Base-by-base conservation (phyloP, 2,113 vertebrate species). In the Dendropsophus ebraccatus region DNA sequence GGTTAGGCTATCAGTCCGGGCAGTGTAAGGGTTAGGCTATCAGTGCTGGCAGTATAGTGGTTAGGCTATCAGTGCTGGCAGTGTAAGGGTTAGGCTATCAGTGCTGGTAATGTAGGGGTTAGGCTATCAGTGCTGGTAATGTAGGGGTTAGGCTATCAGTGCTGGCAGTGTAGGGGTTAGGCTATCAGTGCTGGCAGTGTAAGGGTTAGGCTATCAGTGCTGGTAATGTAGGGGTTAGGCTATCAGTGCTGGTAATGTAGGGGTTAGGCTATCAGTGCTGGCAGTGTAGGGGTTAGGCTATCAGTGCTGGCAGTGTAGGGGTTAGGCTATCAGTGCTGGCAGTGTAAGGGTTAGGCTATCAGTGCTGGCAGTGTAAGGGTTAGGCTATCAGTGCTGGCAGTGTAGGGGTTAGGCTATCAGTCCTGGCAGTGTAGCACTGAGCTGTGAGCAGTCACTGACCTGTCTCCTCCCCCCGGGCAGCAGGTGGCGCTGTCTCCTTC, bases 401-500 rank as follows among this genome's bases (percentile, higher is more conserved):
- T 8, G 35, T 1, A 81, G n/a, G 79, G 60, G 56, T 45, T 23
- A 70, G n/a, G n/a, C n/a, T n/a, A n/a, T n/a, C n/a, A n/a, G n/a
- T n/a, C n/a, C n/a, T n/a, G n/a, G n/a, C n/a, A n/a, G n/a, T n/a
- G n/a, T n/a, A n/a, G 0, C 9, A 37, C 49, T 56, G 75, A 17
- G 2, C 25, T 52, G 35, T 41, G 14, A 11, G 50, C 30, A 21
- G 78, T 25, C 73, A 28, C 73, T 75, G 45, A 74, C 72, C 72
- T 74, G 35, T 17, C 75, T 81, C 32, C 58, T 2, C 58, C 25
- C 30, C 49, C 82, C 70, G 50, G 70, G 52, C 10, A 1, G 67
- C 67, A 70, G 67, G 67, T 37, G 67, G 32, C 67, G 67, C 67
- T 70, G 67, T 70, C 14, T 35, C 30, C n/a, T n/a, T n/a, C n/a